Conservation (phyloP, 1,140 invertebrate species). For the Drosophila kanapiae region DNA sequence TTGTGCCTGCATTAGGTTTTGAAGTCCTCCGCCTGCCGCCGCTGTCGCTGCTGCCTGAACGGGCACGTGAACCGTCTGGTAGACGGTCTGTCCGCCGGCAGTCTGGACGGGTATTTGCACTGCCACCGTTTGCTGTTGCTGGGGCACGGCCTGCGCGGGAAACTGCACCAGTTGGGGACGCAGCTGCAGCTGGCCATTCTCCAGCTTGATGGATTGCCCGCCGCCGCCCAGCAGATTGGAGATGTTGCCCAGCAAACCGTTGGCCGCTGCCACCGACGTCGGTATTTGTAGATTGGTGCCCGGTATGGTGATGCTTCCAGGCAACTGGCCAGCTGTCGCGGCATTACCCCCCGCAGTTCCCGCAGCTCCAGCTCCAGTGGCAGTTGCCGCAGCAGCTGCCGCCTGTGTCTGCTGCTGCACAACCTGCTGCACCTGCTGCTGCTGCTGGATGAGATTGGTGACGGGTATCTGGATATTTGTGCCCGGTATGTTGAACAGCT, state of each 20-base stretch:
- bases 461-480: conserved; percentile 87
- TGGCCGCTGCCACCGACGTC: conserved; percentile 79
- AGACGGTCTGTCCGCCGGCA: conserved; percentile 95
- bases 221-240: conserved; percentile 49
- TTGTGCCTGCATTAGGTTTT: conserved; percentile 84
- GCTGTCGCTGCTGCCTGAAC: conserved; percentile 90
- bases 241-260: conserved; percentile 74
- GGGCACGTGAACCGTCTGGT: conserved; percentile 96
- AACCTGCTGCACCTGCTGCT: conserved; percentile 59
- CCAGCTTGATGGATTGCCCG: conserved; percentile 64
- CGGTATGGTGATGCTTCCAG: conserved; percentile 86
- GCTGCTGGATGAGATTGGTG: conserved; percentile 67
- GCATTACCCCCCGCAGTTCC: neutral
- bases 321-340: conserved; percentile 17
- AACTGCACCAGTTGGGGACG: conserved; percentile 91
- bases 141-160: conserved; percentile 84
- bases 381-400: neutral
- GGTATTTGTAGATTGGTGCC: conserved; percentile 88
- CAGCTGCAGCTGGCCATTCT: conserved; percentile 88
- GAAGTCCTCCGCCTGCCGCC: conserved; percentile 86
- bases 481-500: conserved; percentile 87
- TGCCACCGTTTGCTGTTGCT: conserved; percentile 93
- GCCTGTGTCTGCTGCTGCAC: conserved; percentile 45
- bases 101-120: conserved; percentile 96
- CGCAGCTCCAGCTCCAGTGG: conserved; percentile 10